Evolutionary conservation across 2,888 invertebrate species (phyloP).

Genomic region (Ellobium chinense): DNA sequence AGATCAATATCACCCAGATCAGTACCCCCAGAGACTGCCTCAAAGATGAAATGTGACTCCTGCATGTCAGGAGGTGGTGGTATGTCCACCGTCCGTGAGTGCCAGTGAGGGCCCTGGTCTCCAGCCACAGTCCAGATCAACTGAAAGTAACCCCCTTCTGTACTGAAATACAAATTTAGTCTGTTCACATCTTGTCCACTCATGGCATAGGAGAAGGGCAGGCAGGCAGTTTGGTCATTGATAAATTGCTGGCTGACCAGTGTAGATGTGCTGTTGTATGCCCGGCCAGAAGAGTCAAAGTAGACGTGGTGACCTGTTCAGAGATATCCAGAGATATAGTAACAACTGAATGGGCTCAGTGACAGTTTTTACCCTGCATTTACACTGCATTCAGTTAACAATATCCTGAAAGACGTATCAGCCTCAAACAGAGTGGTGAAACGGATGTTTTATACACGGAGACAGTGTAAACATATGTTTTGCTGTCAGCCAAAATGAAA

Average conservation of each 20-base stretch:
- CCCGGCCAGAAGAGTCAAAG: conserved; percentile 65
- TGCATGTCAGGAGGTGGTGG: not conserved
- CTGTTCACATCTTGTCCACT: conserved; percentile 16
- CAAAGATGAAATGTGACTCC: conserved; percentile 20
- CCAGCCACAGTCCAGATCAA: conserved; percentile 22
- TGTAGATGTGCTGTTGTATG: conserved; percentile 61
- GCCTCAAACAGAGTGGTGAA: too few species aligned
- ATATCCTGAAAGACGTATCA: too few species aligned
- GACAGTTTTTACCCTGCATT: too few species aligned
- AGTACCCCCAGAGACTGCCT: conserved; percentile 20
- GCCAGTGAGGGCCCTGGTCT: conserved; percentile 21
- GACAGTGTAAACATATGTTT: too few species aligned
- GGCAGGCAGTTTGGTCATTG: conserved; percentile 38
- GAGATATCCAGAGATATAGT: too few species aligned
- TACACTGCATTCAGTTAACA: too few species aligned
- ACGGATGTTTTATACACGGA: too few species aligned
- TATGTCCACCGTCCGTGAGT: conserved; percentile 25
- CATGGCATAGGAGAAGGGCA: conserved; percentile 38
- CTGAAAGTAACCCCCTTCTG: not conserved
- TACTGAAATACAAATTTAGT: conserved; percentile 11
- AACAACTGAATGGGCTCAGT: too few species aligned
- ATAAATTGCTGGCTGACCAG: conserved; percentile 60
- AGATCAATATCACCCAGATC: conserved; percentile 22
- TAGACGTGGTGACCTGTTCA: conserved; percentile 71
- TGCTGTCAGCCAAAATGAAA: too few species aligned